phyloP scores from a whole-genome alignment of 1,140 invertebrate species.

The Drosophila nigromelanica region DNA sequence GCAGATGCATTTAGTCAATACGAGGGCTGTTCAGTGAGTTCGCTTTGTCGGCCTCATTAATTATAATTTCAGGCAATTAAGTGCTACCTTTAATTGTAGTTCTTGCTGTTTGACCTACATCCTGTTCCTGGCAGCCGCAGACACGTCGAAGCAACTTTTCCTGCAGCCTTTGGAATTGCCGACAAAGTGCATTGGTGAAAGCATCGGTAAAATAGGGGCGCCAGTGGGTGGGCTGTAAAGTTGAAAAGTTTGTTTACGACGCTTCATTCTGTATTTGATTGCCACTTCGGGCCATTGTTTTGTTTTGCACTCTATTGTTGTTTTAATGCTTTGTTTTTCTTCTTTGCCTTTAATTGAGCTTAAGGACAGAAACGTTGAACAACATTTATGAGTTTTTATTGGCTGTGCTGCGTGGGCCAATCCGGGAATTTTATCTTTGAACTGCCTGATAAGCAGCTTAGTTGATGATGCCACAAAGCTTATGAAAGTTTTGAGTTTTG shows the following conservation, averaged over 20 bases:
- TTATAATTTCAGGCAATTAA: conserved; percentile 57
- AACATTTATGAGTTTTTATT: conserved; percentile 24
- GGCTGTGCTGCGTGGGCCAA: no score
- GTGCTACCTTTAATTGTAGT: conserved; percentile 43
- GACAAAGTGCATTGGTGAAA: conserved; percentile 8
- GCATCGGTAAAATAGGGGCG: not conserved
- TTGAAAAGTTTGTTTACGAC: conserved; percentile 24
- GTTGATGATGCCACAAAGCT: not conserved
- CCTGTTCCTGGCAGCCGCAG: not conserved
- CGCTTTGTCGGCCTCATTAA: conserved; percentile 37
- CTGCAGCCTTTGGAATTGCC: conserved; percentile 12
- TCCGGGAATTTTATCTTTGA: not conserved
- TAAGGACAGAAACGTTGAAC: conserved; percentile 7
- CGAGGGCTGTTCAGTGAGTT: not conserved
- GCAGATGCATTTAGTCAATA: conserved; percentile 4
- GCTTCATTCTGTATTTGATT: conserved; percentile 33
- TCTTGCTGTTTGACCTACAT: conserved; percentile 55
- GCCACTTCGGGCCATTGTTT: conserved; percentile 46
- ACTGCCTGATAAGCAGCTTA: not conserved
- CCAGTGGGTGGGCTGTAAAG: not conserved
- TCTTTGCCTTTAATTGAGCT: conserved; percentile 19
- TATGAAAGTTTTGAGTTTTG: not conserved
- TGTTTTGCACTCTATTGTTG: conserved; percentile 15
- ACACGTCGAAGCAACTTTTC: conserved; percentile 12
- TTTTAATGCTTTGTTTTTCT: not conserved